Conservation (phyloP, 2,113 vertebrate genomes). For the Solenodon paradoxus region DNA sequence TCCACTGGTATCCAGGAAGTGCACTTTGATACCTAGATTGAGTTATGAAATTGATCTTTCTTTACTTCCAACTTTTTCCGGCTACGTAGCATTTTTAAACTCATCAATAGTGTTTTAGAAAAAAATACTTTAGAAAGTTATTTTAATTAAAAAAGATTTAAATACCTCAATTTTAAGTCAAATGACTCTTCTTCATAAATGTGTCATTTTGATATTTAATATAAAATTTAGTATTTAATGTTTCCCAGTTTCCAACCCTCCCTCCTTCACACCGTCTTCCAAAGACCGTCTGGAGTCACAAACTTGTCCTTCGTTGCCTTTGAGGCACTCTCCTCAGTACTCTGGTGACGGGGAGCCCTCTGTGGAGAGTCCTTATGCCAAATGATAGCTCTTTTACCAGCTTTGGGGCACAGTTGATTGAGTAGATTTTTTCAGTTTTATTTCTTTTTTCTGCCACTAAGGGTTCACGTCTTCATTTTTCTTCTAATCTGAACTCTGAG, state of each 20-base stretch:
- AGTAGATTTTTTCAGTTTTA: neutral
- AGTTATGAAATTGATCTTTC: neutral
- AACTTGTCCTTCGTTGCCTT: neutral
- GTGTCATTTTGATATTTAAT: neutral
- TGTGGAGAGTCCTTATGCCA: neutral
- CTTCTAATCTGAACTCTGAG: constrained; percentile 71
- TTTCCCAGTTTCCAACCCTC: neutral
- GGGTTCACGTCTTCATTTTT: constrained; percentile 38
- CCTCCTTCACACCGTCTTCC: neutral
- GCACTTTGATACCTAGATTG: neutral
- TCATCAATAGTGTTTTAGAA: neutral
- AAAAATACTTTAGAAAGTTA: neutral
- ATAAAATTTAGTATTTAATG: neutral
- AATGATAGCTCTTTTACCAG: neutral
- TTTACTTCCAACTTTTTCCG: neutral
- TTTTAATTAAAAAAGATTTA: constrained; percentile 12
- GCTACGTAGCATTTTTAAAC: neutral
- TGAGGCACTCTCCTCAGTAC: neutral
- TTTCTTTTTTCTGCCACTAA: neutral
- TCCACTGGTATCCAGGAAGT: neutral
- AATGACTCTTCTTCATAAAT: neutral
- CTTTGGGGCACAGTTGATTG: neutral
- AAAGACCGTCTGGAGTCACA: neutral
- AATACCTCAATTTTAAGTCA: neutral
- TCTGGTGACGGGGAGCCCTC: neutral